Percentiles rank a stretch among this genome's conserved stretches.
phyloP scores from a whole-genome alignment of 1,140 invertebrate species.

The Diachasma alloeum region DNA sequence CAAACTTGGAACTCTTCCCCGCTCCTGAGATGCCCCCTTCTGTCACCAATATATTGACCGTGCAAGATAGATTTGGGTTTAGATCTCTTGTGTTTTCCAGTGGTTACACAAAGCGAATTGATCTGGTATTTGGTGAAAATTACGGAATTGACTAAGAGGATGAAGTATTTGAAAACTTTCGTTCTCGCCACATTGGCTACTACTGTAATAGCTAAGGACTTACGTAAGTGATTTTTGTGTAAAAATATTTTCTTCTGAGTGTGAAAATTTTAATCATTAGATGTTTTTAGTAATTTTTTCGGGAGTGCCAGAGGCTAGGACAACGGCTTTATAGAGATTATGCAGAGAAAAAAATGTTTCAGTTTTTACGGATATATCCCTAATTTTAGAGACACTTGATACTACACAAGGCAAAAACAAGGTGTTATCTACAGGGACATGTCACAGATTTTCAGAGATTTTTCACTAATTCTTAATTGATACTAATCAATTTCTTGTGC shows the following conservation, averaged over 20 bases:
- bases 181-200: neutral
- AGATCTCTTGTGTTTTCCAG: neutral
- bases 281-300: no score
- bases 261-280: neutral
- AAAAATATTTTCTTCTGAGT: no score
- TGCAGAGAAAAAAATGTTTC: no score
- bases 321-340: no score
- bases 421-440: no score
- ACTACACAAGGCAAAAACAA: no score
- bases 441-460: no score
- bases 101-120: neutral
- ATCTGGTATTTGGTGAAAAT: neutral
- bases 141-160: neutral
- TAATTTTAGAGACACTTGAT: no score
- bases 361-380: no score
- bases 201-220: neutral
- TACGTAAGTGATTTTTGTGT: neutral
- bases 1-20: neutral
- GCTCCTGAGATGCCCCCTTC: neutral
- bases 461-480: no score
- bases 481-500: no score
- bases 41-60: conserved; percentile 1
- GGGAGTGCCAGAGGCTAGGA: no score
- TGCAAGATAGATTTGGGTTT: neutral
- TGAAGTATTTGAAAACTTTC: neutral